A percentile compares a stretch with the other conserved stretches of the same genome.
Conservation (phyloP, 2,797 vertebrate genomes). For the Coracias cyanogaster region DNA sequence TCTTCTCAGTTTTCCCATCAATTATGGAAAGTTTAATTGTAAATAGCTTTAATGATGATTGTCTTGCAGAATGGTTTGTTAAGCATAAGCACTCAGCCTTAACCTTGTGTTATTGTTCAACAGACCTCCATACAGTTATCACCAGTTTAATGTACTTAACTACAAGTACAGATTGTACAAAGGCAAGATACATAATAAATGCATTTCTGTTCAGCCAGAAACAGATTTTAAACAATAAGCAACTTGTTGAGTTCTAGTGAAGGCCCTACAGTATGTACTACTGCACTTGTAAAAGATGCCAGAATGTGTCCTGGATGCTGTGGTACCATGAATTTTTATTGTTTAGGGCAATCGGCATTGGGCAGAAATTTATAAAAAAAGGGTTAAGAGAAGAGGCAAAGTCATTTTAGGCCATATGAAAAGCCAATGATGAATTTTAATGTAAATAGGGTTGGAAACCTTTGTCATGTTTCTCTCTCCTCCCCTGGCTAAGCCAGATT, state of each 20-base stretch:
- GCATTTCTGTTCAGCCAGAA: background rate
- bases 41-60: background rate
- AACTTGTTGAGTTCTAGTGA: background rate
- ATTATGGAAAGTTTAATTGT: constrained; percentile 21
- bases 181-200: background rate
- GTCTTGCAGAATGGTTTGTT: background rate
- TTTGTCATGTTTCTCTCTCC: background rate
- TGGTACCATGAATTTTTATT: background rate
- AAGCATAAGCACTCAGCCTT: constrained; percentile 12
- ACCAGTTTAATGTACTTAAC: background rate
- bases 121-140: background rate
- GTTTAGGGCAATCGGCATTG: background rate
- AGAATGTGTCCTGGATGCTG: background rate
- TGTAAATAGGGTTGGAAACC: background rate
- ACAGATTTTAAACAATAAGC: background rate
- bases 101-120: background rate
- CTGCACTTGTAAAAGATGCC: background rate
- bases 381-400: background rate
- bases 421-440: background rate
- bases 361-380: background rate
- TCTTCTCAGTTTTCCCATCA: constrained; percentile 14
- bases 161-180: background rate
- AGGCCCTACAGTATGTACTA: background rate
- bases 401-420: background rate
- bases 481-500: background rate